Percentiles rank a stretch among this genome's conserved stretches.
Evolutionary conservation across 2,888 invertebrate genomes (phyloP).

Genomic region (Baronia brevicornis): DNA sequence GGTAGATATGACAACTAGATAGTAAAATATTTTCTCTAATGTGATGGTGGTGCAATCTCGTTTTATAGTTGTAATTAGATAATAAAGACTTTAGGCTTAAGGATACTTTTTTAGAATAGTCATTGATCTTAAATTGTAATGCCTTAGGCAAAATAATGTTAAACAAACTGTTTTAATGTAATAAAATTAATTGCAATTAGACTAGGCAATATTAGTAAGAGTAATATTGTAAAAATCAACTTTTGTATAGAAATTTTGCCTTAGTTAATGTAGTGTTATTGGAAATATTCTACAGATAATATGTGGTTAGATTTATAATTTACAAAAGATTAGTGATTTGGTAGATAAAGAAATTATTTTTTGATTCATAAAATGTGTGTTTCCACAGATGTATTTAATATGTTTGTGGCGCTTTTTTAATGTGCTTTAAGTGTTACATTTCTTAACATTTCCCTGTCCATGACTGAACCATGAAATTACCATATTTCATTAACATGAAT

Average conservation of each 20-base stretch:
- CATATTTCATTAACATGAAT: conserved; percentile 7
- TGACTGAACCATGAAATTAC: conserved; percentile 59
- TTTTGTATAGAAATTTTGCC: conserved; percentile 44
- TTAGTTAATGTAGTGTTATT: conserved; percentile 37
- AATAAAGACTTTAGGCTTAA: conserved; percentile 12
- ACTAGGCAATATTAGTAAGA: conserved; percentile 27
- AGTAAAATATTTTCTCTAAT: conserved; percentile 49
- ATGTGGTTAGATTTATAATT: conserved; percentile 57
- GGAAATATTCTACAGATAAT: conserved; percentile 45
- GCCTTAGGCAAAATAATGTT: conserved; percentile 49
- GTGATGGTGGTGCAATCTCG: conserved; percentile 74
- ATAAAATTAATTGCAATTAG: conserved; percentile 30
- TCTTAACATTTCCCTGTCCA: conserved; percentile 37
- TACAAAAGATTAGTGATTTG: conserved; percentile 36
- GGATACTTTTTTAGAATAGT: conserved; percentile 13
- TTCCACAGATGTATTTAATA: conserved; percentile 20
- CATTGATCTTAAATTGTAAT: conserved; percentile 35
- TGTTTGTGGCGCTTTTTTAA: conserved; percentile 53
- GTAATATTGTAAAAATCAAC: conserved; percentile 23
- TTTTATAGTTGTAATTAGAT: conserved; percentile 42
- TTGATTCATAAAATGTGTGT: conserved; percentile 16
- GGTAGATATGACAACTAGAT: conserved; percentile 42
- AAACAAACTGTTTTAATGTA: conserved; percentile 16
- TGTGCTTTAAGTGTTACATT: conserved; percentile 62
- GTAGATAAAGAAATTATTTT: conserved; percentile 17